Evolutionary conservation across 2,113 vertebrate genomes (phyloP), one percentile per base, ranked within the genome.

Genomic region (Delphinapterus leucas): DNA sequence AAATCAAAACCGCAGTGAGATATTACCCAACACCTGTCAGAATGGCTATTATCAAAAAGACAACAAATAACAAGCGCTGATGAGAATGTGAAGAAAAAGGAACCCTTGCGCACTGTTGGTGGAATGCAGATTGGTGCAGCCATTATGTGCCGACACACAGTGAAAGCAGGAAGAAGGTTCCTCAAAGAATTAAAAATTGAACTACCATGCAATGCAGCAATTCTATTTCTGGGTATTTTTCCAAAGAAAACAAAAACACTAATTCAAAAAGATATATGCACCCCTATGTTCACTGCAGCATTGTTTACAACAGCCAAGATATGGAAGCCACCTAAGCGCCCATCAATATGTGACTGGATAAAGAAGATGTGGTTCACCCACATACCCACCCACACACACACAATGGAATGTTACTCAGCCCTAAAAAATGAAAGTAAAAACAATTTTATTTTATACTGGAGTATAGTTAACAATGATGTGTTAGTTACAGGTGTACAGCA

Each of bases 341-440:
- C 76, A 79, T n/a, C 31, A 79, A 55, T 12, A n/a, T 20, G 55
- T n/a, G 11, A 79, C n/a, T 25, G 76, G 36, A n/a, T n/a, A 55
- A 79, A 55, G 76, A 79, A n/a, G 49, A 79, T 55, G 76, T 79
- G 47, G 53, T 79, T n/a, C 13, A 79, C 6, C 53, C 21, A 77
- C 44, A 49, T 49, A 33, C 10, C 0, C 10, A 18, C 10, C 9
- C 60, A 0, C 11, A 23, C 6, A 33, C 5, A 77, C 9, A n/a
- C 76, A 55, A 55, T 23, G 47, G 31, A 23, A 12, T 55, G 47
- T 55, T 55, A 31, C 28, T 65, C 63, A 55, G 31, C 6, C 20
- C 53, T n/a, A 55, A 79, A 55, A n/a, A 53, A 23, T 0, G 0
- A 49, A 49, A 77, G 49, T 28, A 41, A 6, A 41, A 6, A 41